Percentiles rank a stretch among this genome's conserved stretches.
phyloP scores from a whole-genome alignment of 1,140 invertebrate genomes.

The Hyposmocoma kahamanoa region DNA sequence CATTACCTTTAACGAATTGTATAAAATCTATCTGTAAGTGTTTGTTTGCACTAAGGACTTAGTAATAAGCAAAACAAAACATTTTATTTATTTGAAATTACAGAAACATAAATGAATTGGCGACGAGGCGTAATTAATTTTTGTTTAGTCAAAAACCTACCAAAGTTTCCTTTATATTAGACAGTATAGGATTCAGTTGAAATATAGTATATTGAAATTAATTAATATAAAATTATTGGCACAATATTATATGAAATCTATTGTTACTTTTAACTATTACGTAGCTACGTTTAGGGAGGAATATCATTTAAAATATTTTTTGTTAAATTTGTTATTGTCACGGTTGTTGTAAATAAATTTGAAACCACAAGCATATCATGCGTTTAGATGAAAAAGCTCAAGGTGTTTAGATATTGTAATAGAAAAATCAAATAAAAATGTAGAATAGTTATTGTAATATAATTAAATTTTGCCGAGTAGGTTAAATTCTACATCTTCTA shows the following conservation, averaged over 20 bases:
- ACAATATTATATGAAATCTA: conserved; percentile 3
- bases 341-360: conserved; percentile 51
- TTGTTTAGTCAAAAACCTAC: conserved; percentile 46
- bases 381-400: conserved; percentile 38
- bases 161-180: conserved; percentile 37
- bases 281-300: conserved; percentile 13
- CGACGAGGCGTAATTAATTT: conserved; percentile 2
- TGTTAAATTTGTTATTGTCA: conserved; percentile 55
- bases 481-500: no score
- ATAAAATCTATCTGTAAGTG: not conserved
- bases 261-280: conserved; percentile 8
- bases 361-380: conserved; percentile 51
- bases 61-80: not conserved
- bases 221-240: conserved; percentile 12
- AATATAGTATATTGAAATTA: not conserved
- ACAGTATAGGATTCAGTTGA: conserved; percentile 14
- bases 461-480: no score
- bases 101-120: not conserved
- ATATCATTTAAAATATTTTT: conserved; percentile 21
- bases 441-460: no score
- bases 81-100: not conserved
- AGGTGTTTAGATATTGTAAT: conserved; percentile 40
- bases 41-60: not conserved
- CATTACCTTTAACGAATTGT: not conserved
- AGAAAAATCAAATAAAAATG: no score